Evolutionary conservation across 2,888 invertebrate genomes (phyloP), one percentile per base, ranked within the genome.

Genomic region (Amphimallon solstitiale): DNA sequence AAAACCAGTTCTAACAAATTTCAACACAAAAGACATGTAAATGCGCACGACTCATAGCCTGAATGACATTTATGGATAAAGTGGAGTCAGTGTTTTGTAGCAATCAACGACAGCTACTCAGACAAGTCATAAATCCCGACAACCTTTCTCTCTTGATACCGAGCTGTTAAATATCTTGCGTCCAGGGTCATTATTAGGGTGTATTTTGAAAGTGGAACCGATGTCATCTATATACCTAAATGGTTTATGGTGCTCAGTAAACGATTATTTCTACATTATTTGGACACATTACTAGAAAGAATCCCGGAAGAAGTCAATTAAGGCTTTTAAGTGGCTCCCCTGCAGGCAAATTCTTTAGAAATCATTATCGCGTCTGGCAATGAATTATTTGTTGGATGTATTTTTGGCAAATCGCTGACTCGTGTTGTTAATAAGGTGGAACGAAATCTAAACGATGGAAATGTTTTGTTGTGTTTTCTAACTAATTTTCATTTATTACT

Each of bases 301-400:
- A n/a, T n/a, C n/a, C 43, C 43, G 56, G 56, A 59, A 59, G 56
- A 43, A 43, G 56, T 19, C 56, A 59, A 59, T 59, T 59, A 59
- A 29, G 56, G 56, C 43, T 29, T 15, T 59, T 29, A 59, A 59
- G 56, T 59, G 29, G 56, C 43, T n/a, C n/a, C 14, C 15, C 56
- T 38, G 56, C 45, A 43, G 56, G 56, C 56, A 23, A 38, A 43
- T 59, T 59, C 56, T 59, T 43, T 29, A 23, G 43, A 43, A 43
- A 43, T 29, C 34, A 12, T 59, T 59, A 59, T 29, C 29, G 5
- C 1, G 29, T 29, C 29, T 2, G 29, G 29, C 9, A 29, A 29
- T 29, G 29, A 29, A 29, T 3, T 29, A 29, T 29, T 29, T 29
- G 29, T 29, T 29, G 7, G 29, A 7, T 29, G 29, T 29, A 5